Evolutionary conservation across 2,797 vertebrate species (phyloP), one percentile per base, ranked within the genome.

Genomic region (Ataeniobius toweri): DNA sequence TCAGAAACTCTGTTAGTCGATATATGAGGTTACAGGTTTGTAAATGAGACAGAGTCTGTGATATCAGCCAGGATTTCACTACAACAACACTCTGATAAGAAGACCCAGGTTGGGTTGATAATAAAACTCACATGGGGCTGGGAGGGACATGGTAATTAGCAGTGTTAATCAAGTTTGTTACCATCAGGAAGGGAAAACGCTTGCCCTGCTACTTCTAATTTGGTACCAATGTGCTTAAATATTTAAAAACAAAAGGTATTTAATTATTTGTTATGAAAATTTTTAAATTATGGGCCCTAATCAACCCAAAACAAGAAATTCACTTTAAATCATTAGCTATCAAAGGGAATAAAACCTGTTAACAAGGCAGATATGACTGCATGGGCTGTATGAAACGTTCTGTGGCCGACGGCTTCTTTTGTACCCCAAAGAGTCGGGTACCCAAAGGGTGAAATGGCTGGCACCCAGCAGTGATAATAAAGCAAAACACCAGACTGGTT

Each of bases 141-240:
- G 78, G 83, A 77, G 83, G 80, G 79, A 77, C 78, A n/a, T 0
- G n/a, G 71, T 59, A 84, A 81, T 87, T 88, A 88, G 75, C 73
- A 1, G 46, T 28, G 84, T 39, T 86, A 75, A 89, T 72, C 56
- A 63, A 14, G 58, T 65, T 41, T 72, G 65, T 41, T 53, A 28
- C 56, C 50, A 58, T 75, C 8, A 7, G 24, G 58, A 73, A 36
- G 20, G 1, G 48, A n/a, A 48, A 44, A 39, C 20, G 1, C 1
- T 53, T 67, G 6, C 22, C 41, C 65, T 44, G 65, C 39, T n/a
- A 68, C 39, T 44, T 68, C 22, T 5, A 31, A 44, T 44, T 44
- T n/a, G 65, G 65, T n/a, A 68, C 22, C 3, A 44, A 68, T n/a
- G 20, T 55, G 53, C 53, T 55, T 55, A 7, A 55, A 20, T 55